Percentiles rank a stretch among this genome's conserved stretches.
phyloP scores from a whole-genome alignment of 2,888 invertebrate species.

The Didymodactylos carnosus region DNA sequence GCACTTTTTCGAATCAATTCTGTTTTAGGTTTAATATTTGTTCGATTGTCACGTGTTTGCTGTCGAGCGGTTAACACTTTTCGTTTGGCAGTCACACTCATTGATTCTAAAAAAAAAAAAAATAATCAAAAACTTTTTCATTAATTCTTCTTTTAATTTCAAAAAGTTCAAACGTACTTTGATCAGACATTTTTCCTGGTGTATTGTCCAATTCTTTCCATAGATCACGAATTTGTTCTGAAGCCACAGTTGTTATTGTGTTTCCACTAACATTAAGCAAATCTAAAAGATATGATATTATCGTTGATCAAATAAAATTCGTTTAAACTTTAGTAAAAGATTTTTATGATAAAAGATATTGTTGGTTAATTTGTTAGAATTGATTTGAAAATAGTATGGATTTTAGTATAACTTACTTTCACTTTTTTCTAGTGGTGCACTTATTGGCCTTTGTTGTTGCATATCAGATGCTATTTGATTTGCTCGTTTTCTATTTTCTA shows the following conservation, averaged over 20 bases:
- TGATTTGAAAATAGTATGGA: no score
- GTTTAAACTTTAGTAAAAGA: no score
- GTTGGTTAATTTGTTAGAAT: no score
- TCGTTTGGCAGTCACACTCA: background rate
- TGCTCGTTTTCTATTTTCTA: background rate
- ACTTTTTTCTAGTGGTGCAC: background rate
- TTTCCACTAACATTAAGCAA: background rate
- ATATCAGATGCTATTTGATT: background rate
- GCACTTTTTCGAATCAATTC: no score
- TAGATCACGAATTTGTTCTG: slow-evolving; percentile 10
- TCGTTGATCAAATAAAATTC: no score
- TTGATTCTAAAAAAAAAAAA: background rate
- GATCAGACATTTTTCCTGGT: background rate
- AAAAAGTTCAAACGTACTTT: no score
- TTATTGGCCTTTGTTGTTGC: background rate
- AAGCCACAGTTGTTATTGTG: background rate
- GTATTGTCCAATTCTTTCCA: slow-evolving; percentile 12
- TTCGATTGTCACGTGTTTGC: no score
- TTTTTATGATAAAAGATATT: no score
- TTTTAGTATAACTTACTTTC: background rate
- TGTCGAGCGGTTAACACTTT: background rate
- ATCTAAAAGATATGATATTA: no score
- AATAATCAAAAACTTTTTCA: no score
- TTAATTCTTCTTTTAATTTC: no score
- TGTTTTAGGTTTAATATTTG: no score